Conservation (phyloP, 2,113 vertebrate species). For the Podarcis cretensis region DNA sequence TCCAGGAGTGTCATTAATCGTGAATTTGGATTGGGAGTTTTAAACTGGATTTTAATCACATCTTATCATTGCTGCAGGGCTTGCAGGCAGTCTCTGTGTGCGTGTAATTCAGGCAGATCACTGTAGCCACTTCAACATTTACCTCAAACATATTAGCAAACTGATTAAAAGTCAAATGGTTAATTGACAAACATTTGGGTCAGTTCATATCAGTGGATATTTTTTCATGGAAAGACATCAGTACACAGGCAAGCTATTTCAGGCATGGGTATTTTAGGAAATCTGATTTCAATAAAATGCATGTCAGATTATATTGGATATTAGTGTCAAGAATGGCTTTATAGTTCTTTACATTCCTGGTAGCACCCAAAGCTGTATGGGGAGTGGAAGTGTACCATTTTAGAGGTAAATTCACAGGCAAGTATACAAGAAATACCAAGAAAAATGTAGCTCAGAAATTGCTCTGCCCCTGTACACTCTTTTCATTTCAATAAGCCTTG, state of each 20-base stretch:
- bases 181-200: background rate
- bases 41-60: conserved; percentile 1
- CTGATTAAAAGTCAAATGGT: background rate
- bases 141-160: background rate
- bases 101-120: background rate
- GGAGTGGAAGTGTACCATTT: background rate
- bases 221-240: background rate
- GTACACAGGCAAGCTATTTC: background rate
- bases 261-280: background rate
- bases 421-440: background rate
- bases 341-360: background rate
- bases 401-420: background rate
- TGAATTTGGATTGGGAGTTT: background rate
- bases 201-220: background rate
- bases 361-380: background rate
- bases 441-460: background rate
- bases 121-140: background rate
- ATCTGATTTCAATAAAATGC: background rate
- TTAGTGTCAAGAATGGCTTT: background rate
- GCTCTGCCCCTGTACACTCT: background rate
- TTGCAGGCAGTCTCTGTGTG: background rate
- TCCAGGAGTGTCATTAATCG: background rate
- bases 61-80: background rate
- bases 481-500: background rate
- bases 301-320: background rate